Conservation (phyloP, 2,888 invertebrate genomes). For the Netelia fuscicornis region DNA sequence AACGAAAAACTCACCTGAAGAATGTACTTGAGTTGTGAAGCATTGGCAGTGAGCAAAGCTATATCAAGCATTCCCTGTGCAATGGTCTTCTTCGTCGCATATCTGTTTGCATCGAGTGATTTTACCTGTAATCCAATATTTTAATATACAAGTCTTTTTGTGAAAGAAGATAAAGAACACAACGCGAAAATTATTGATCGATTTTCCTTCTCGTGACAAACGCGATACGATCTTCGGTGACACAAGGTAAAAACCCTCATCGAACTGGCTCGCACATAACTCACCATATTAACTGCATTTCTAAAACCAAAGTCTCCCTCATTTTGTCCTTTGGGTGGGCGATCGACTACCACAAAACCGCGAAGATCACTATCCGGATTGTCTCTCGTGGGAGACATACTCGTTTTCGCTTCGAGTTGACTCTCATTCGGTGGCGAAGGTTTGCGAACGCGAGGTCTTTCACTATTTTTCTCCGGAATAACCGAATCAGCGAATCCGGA, state of each 20-base stretch:
- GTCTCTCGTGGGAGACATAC: not conserved
- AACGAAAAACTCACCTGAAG: conserved; percentile 86
- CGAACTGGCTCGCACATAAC: conserved; percentile 1
- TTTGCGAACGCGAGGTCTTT: conserved; percentile 33
- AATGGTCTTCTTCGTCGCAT: conserved; percentile 96
- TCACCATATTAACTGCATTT: conserved; percentile 48
- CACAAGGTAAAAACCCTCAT: not conserved
- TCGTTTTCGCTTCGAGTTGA: not conserved
- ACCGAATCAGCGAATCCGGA: conserved; percentile 8
- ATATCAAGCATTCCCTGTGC: conserved; percentile 97
- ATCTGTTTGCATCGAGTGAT: conserved; percentile 93
- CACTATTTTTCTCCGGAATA: conserved; percentile 3
- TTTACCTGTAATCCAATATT: conserved; percentile 83
- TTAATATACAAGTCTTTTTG: conserved; percentile 1
- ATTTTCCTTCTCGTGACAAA: conserved; percentile 19
- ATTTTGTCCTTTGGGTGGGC: conserved; percentile 9
- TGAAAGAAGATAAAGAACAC: not conserved
- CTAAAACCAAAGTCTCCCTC: conserved; percentile 30
- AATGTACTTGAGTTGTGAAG: conserved; percentile 94
- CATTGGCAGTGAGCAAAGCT: conserved; percentile 94
- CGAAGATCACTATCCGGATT: not conserved
- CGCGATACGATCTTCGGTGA: not conserved
- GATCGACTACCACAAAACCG: conserved; percentile 28
- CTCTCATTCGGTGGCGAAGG: conserved; percentile 32
- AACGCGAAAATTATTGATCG: not conserved